Base-by-base conservation (phyloP, 2,797 vertebrate genomes). In the Schizothorax lantsangensis region DNA sequence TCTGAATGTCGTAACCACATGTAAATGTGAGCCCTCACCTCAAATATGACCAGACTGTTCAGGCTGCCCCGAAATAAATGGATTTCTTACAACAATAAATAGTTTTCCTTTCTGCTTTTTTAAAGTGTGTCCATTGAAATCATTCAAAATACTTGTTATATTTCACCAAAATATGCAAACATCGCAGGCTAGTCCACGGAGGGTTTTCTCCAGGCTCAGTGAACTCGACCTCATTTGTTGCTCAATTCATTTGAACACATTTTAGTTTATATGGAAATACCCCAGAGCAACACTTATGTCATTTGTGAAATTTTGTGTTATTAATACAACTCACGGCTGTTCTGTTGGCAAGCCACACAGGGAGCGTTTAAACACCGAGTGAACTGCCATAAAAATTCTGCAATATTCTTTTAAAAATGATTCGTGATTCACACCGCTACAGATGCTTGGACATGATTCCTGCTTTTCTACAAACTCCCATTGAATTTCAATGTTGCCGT, bases 71-170 rank as follows among this genome's bases (percentile, higher is more conserved):
- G 93, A 95, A 93, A 93, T 95, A 93, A 94, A 94, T 92, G 90
- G 93, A 92, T 92, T 94, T 93, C 92, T 91, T 95, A 94, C 95
- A 95, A 95, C 93, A 96, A 94, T 95, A 95, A 96, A 96, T 94
- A 94, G 84, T 91, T 91, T 92, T 94, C 92, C 85, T 81, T 91
- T 84, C 91, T 91, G 19, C 79, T 81, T 81, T 93, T 91, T 93
- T 95, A 94, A 95, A 92, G 93, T 69, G 91, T 92, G 92, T 86
- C 92, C 92, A 92, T 93, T 94, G 91, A 92, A 92, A 90, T 91
- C 91, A 92, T 94, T 89, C 91, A 92, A 92, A 93, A 92, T 94
- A 89, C 93, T 94, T 93, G 91, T 93, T 91, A 87, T 87, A 82
- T 77, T 81, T 43, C 38, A 77, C 19, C 52, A 92, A 95, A 93